A percentile compares a stretch with the other conserved stretches of the same genome.
Conservation (phyloP, 2,888 invertebrate species). For the Lepas anatifera region DNA sequence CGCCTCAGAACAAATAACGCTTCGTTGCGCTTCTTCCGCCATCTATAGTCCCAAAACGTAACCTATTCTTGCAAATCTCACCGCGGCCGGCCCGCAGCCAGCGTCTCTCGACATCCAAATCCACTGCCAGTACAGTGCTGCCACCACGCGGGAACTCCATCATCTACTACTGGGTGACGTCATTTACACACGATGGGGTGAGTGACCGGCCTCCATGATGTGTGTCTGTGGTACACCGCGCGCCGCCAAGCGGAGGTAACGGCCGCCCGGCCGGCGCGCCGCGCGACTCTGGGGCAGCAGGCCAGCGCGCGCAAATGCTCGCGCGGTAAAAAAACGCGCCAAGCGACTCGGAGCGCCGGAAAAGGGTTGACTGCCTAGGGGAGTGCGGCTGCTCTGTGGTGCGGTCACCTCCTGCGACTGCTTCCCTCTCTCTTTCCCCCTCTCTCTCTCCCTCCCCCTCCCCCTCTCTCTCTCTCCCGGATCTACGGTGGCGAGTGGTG, state of each 20-base stretch:
- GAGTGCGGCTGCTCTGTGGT: too few relatives aligned
- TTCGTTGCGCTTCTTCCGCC: too few relatives aligned
- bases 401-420: too few relatives aligned
- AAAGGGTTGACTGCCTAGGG: too few relatives aligned
- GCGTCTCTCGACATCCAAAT: too few relatives aligned
- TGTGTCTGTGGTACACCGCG: background rate
- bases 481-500: too few relatives aligned
- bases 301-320: background rate
- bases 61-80: background rate
- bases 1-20: too few relatives aligned
- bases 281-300: background rate
- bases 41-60: background rate
- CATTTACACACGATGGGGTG: background rate
- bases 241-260: too few relatives aligned
- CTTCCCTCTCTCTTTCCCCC: too few relatives aligned
- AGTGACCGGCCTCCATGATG: slow-evolving; percentile 3
- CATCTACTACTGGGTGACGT: background rate
- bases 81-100: background rate
- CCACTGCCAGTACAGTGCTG: background rate
- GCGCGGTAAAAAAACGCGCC: background rate
- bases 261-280: background rate
- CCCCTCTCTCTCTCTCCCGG: too few relatives aligned
- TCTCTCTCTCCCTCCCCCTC: too few relatives aligned
- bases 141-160: background rate
- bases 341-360: too few relatives aligned